Base-by-base conservation (phyloP, 2,888 invertebrate species). In the Entomobrya proxima region DNA sequence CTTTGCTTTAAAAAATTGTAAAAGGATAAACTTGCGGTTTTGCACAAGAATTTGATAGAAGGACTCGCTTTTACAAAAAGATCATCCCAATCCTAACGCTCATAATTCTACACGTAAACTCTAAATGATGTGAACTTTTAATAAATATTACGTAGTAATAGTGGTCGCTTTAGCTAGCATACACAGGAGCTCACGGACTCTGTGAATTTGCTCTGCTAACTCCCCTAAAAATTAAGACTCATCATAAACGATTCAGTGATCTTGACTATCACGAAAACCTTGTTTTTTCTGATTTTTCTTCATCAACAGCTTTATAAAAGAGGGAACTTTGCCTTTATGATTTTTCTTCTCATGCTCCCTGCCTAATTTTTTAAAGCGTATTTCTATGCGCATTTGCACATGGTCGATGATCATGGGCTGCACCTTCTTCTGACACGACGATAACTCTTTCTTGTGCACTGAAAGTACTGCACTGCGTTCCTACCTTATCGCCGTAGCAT, bases 41-140 rank as follows among this genome's bases (percentile, higher is more conserved):
- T n/a, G n/a, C n/a, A n/a, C n/a, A n/a, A n/a, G n/a, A n/a, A n/a
- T n/a, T n/a, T n/a, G n/a, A n/a, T n/a, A n/a, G n/a, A n/a, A n/a
- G n/a, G n/a, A n/a, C n/a, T n/a, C n/a, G n/a, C n/a, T n/a, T n/a
- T n/a, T n/a, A n/a, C n/a, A n/a, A n/a, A n/a, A n/a, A n/a, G n/a
- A n/a, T n/a, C n/a, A n/a, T n/a, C n/a, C n/a, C n/a, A n/a, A n/a
- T n/a, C n/a, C n/a, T n/a, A n/a, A n/a, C n/a, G n/a, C n/a, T n/a
- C n/a, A n/a, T n/a, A n/a, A n/a, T 50, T n/a, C 18, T 15, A 3
- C 15, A 15, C 5, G 13, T 9, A 5, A n/a, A 18, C 2, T 5
- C 5, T 18, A 55, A 32, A 32, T 58, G 21, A 64, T 64, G 64
- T 64, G 64, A 64, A 64, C 64, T 64, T 55, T 64, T 37, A 64